A percentile compares a stretch with the other conserved stretches of the same genome.
These are phyloP conservation scores for Gadus macrocephalus DNA, from an alignment of 2,113 vertebrate species.

Conservation along the genomic window DNA sequence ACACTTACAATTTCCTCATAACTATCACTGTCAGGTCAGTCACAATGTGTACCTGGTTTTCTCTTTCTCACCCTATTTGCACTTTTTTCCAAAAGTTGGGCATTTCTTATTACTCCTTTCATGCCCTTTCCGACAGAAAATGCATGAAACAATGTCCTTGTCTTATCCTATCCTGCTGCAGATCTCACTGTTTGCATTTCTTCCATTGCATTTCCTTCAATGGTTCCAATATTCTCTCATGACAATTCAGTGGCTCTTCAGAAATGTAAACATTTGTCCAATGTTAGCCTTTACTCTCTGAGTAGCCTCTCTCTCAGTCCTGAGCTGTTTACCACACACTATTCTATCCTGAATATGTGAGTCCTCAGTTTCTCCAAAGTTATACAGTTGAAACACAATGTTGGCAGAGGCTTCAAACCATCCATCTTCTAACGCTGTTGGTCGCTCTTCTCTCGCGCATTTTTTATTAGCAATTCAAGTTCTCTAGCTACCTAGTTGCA, in stretches of 20 bases:
- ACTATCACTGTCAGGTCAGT: not conserved
- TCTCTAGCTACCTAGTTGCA: too few relatives aligned
- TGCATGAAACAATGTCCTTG: not conserved
- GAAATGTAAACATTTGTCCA: constrained; percentile 11
- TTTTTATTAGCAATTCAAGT: too few relatives aligned
- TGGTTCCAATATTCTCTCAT: constrained; percentile 19
- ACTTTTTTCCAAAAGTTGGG: constrained; percentile 11
- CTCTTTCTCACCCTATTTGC: constrained; percentile 26
- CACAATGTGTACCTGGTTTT: not conserved
- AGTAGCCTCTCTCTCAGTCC: not conserved
- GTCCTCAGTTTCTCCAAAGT: constrained; percentile 17
- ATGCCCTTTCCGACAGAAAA: constrained; percentile 25
- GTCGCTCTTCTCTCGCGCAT: too few relatives aligned
- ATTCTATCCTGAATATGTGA: constrained; percentile 14
- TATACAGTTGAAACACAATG: not conserved
- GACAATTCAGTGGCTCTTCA: constrained; percentile 19
- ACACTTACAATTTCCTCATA: not conserved
- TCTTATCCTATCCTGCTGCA: not conserved
- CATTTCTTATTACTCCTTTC: constrained; percentile 11
- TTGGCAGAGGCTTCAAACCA: not conserved
- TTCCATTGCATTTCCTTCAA: not conserved
- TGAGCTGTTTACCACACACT: constrained; percentile 12
- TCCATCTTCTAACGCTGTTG: too few relatives aligned
- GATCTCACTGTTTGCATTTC: constrained; percentile 13
- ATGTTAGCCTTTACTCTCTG: constrained; percentile 12